These are phyloP conservation scores for Dioctria linearis DNA, from an alignment of 2,888 invertebrate species.

Conservation along the genomic window DNA sequence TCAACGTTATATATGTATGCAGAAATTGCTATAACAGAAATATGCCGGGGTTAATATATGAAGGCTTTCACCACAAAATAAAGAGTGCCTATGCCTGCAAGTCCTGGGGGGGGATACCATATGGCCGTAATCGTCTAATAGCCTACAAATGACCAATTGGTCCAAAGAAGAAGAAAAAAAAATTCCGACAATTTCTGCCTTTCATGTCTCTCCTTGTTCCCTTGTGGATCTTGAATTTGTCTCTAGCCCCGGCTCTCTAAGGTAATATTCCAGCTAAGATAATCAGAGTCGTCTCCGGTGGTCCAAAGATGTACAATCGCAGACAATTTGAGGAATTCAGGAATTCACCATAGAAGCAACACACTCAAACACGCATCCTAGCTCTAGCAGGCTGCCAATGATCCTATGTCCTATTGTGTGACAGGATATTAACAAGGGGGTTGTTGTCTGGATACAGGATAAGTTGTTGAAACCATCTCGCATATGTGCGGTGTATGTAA, in stretches of 20 bases:
- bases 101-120: background rate
- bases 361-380: background rate
- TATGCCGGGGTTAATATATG: background rate
- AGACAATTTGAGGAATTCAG: slow-evolving; percentile 33
- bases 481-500: too few relatives aligned
- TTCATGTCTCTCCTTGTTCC: background rate
- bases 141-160: slow-evolving; percentile 41
- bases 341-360: background rate
- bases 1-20: too few relatives aligned
- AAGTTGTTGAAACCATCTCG: slow-evolving; percentile 1
- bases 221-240: background rate
- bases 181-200: slow-evolving; percentile 5
- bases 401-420: background rate
- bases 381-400: background rate
- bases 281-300: slow-evolving; percentile 3
- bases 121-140: slow-evolving; percentile 39
- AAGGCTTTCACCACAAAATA: too few relatives aligned
- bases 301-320: slow-evolving; percentile 29
- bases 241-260: background rate
- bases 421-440: background rate
- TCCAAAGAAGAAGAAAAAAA: slow-evolving; percentile 18
- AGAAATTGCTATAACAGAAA: background rate
- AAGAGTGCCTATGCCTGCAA: slow-evolving; percentile 1
- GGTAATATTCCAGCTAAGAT: slow-evolving; percentile 5
- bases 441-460: background rate